These are phyloP conservation scores for Drosophila neonasuta DNA, from an alignment of 2,888 invertebrate genomes.

Conservation along the genomic window DNA sequence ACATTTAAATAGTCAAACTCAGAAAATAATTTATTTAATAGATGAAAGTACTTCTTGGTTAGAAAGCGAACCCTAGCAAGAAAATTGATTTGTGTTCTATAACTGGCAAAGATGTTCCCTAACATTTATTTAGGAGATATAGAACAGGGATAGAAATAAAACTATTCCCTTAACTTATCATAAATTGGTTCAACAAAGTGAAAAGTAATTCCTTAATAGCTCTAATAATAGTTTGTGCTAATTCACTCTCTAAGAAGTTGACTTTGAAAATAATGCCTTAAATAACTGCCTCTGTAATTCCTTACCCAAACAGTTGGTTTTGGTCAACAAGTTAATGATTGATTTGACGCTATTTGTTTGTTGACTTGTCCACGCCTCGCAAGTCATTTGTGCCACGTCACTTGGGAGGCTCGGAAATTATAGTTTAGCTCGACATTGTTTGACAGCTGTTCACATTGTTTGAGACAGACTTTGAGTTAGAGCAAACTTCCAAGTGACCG, in stretches of 20 bases:
- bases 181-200: too few species aligned
- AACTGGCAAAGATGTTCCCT: too few species aligned
- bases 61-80: too few species aligned
- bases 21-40: too few species aligned
- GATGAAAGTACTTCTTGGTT: too few species aligned
- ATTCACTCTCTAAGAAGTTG: neutral
- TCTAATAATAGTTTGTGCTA: neutral
- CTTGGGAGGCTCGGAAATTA: constrained; percentile 48
- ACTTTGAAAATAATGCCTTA: neutral
- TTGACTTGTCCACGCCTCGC: constrained; percentile 20
- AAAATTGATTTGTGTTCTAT: too few species aligned
- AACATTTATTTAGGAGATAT: too few species aligned
- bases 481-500: constrained; percentile 13
- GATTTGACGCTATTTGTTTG: constrained; percentile 5
- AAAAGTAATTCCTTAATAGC: neutral
- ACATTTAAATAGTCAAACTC: too few species aligned
- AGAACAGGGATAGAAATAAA: too few species aligned
- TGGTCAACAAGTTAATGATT: constrained; percentile 7
- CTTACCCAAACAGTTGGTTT: neutral
- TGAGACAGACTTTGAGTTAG: constrained; percentile 6
- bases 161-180: too few species aligned
- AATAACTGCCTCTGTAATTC: neutral
- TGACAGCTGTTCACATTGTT: constrained; percentile 44
- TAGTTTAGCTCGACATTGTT: constrained; percentile 40
- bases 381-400: constrained; percentile 55